A percentile compares a stretch with the other conserved stretches of the same genome.
Conservation (phyloP, 2,113 vertebrate genomes). For the Arvicanthis niloticus region DNA sequence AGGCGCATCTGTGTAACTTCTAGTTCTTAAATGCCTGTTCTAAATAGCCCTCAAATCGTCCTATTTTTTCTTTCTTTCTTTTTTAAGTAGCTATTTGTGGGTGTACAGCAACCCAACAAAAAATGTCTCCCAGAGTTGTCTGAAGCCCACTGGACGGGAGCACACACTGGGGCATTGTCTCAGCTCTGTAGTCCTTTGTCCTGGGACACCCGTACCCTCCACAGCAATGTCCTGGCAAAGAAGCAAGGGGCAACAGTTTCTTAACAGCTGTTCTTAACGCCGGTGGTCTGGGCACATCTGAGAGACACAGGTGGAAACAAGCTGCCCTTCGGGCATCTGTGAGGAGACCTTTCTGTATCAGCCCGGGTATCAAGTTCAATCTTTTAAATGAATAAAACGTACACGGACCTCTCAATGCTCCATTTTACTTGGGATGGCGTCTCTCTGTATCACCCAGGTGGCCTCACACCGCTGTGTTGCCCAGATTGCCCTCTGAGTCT, state of each 20-base stretch:
- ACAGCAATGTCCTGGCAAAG: slow-evolving; percentile 65
- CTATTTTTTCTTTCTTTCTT: slow-evolving; percentile 37
- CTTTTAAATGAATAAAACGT: background rate
- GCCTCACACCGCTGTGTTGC: too few relatives aligned
- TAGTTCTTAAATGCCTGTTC: slow-evolving; percentile 68
- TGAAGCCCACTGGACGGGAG: slow-evolving; percentile 62
- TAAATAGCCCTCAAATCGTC: slow-evolving; percentile 58
- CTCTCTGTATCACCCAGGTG: background rate
- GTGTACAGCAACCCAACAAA: slow-evolving; percentile 80
- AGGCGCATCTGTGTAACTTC: slow-evolving; percentile 52
- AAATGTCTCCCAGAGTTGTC: slow-evolving; percentile 78
- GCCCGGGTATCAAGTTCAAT: background rate
- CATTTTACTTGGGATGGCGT: background rate
- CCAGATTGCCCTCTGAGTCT: background rate
- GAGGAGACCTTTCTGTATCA: background rate
- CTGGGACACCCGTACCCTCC: background rate
- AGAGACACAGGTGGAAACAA: slow-evolving; percentile 42
- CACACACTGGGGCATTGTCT: slow-evolving; percentile 73
- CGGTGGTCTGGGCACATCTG: background rate
- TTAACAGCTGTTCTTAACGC: background rate
- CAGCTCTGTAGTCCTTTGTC: slow-evolving; percentile 75
- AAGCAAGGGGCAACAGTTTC: background rate
- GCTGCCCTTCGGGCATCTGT: background rate
- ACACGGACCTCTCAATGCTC: background rate
- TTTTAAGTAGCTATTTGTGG: slow-evolving; percentile 76